Percentiles rank a stretch among this genome's conserved stretches.
Conservation (phyloP, 1,140 invertebrate species). For the Atopsyche davidsoni region DNA sequence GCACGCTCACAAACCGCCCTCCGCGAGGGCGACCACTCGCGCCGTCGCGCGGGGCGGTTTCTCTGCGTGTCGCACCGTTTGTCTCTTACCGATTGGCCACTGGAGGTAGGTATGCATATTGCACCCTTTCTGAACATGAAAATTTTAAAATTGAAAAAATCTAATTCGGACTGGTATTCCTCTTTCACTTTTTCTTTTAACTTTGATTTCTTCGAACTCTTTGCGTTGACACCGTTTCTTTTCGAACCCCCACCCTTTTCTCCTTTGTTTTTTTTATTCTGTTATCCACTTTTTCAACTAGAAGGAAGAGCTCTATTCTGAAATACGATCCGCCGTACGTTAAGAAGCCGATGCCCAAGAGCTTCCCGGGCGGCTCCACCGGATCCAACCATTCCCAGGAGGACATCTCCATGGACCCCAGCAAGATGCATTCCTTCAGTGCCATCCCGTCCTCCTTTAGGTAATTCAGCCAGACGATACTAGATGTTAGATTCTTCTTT, state of each 20-base stretch:
- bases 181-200: constrained; percentile 12
- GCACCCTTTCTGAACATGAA: too few species aligned
- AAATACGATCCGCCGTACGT: constrained; percentile 81
- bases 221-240: constrained; percentile 9
- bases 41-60: too few species aligned
- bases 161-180: constrained; percentile 25
- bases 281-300: constrained; percentile 36
- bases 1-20: too few species aligned
- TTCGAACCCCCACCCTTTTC: constrained; percentile 32
- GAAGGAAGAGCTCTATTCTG: constrained; percentile 81
- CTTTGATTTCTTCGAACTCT: constrained; percentile 8
- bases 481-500: too few species aligned
- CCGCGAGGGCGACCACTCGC: too few species aligned
- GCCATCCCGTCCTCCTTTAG: constrained; percentile 74
- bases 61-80: too few species aligned
- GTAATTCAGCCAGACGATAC: too few species aligned
- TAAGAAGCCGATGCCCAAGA: constrained; percentile 74
- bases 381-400: constrained; percentile 65
- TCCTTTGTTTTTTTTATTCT: constrained; percentile 26
- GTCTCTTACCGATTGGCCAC: too few species aligned
- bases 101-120: constrained; percentile 4
- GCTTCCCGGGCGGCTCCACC: constrained; percentile 54
- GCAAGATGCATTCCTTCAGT: constrained; percentile 73
- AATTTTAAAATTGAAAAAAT: too few species aligned
- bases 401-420: constrained; percentile 67